Percentiles rank a stretch among this genome's conserved stretches.
Evolutionary conservation across 2,888 invertebrate genomes (phyloP).

Genomic region (Caenorhabditis afra): DNA sequence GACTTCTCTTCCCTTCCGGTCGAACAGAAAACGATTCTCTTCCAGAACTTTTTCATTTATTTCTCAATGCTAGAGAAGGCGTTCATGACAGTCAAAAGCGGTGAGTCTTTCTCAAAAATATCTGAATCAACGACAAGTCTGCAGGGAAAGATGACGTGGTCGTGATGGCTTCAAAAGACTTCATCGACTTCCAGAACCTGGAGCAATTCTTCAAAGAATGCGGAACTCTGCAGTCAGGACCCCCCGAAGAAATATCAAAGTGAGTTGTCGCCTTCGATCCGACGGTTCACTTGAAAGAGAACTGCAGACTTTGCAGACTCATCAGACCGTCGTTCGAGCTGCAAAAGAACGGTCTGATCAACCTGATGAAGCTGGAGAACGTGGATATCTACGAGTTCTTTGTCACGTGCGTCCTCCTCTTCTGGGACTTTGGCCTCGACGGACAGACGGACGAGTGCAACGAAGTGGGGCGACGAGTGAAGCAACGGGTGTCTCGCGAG

Average conservation of each 20-base stretch:
- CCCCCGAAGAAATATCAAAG: conserved; percentile 47
- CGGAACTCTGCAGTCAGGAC: conserved; percentile 27
- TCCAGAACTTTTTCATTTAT: conserved; percentile 41
- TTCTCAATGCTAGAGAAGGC: conserved; percentile 35
- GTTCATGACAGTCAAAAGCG: conserved; percentile 30
- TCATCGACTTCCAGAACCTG: conserved; percentile 50
- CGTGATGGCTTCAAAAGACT: conserved; percentile 61
- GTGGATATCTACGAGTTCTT: conserved; percentile 60
- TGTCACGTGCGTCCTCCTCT: conserved; percentile 46
- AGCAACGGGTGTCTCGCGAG: conserved; percentile 52
- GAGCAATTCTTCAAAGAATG: conserved; percentile 53
- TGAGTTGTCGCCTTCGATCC: background rate
- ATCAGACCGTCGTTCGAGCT: conserved; percentile 58
- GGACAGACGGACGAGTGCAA: conserved; percentile 56
- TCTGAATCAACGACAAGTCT: too few relatives aligned
- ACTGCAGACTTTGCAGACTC: conserved; percentile 50
- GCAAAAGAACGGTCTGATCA: conserved; percentile 54
- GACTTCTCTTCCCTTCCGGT: conserved; percentile 27
- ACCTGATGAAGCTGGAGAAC: conserved; percentile 47
- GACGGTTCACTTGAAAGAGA: background rate
- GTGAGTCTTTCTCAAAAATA: too few relatives aligned
- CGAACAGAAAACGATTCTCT: conserved; percentile 40
- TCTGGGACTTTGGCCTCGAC: conserved; percentile 64
- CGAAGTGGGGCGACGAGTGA: conserved; percentile 40
- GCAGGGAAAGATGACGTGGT: conserved; percentile 23